Base-by-base conservation (phyloP, 2,888 invertebrate species). In the Itoplectis maculator region DNA sequence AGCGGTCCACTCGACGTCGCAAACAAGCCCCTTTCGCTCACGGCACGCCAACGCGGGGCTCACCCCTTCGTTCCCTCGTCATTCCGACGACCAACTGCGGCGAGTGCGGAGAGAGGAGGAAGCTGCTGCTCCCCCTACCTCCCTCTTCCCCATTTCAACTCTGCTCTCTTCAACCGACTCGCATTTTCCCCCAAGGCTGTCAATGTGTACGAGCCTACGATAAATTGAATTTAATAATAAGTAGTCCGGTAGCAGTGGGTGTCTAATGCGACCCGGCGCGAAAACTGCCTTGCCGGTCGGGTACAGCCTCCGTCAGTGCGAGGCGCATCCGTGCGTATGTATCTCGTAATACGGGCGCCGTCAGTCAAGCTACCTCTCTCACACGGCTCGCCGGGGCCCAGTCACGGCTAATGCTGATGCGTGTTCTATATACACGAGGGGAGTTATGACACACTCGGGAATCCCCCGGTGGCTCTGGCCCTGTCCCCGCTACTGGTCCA, bases 1-100 rank as follows among this genome's bases (percentile, higher is more conserved):
- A 79, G 76, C 69, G 84, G 85, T 85, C 86, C 86, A 89, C 89
- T 90, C 87, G 88, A 89, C 89, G 89, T 90, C 89, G 89, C 89
- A 89, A 90, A 89, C 89, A 90, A 90, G 89, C 89, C 87, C 86
- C 88, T 89, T 86, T 80, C 77, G 82, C 82, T 79, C 82, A 47
- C 61, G 73, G 77, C 80, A 80, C 83, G 75, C 77, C 73, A 77
- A 49, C 49, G 3, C 29, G 29, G 29, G 73, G 54, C 73, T 77
- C 73, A 65, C 59, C 77, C 51, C 65, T 23, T 83, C 66, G 72
- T 42, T 80, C 73, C 20, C 61, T 47, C 77, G 23, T 49, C 69
- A 9, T 76, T 47, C 73, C 40, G 45, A 61, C 66, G 37, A 45
- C 59, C 70, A 29, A 69, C 69, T 8, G n/a, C 47, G n/a, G n/a